Evolutionary conservation across 2,888 invertebrate genomes (phyloP), one percentile per base, ranked within the genome.

Genomic region (Lacanobia wlatinum): DNA sequence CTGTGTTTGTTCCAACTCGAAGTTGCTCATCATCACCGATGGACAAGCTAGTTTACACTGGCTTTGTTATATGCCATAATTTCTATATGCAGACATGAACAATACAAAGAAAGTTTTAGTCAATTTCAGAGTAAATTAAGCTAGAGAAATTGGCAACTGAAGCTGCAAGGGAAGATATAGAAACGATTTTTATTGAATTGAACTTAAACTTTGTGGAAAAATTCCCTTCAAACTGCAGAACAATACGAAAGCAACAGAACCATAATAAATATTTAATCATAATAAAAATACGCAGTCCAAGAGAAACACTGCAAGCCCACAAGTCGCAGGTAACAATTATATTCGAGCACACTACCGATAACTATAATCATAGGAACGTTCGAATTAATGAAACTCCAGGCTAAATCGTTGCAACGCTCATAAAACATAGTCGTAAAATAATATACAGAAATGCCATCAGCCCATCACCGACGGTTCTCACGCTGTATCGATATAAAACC

Each of bases 391-490:
- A 77, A 87, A 78, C 80, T 78, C 75, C 73, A 63, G 46, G 70
- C 70, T 77, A 81, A 80, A 84, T 76, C 71, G 81, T 81, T 85
- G 80, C 81, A 84, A 81, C 82, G 74, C 67, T 81, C 78, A 87
- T 86, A 85, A 83, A 87, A 82, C 66, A 76, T 60, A 73, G 67
- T 83, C 87, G 72, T 86, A 86, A 87, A 85, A 84, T 74, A 82
- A 80, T 71, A 78, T 81, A 79, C 75, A 84, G 77, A 86, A 82
- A 86, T 81, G 80, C 82, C 80, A 86, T 85, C 80, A 74, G 55
- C 75, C 73, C 76, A 82, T 86, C 82, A 74, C 55, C 74, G 59
- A 55, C 40, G 64, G 77, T 88, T 88, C 88, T 88, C 88, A 88
- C 88, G 88, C 73, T 64, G 80, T 78, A 75, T 66, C 70, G 80